Conservation (phyloP, 2,113 vertebrate species). For the Larimichthys polyactis region DNA sequence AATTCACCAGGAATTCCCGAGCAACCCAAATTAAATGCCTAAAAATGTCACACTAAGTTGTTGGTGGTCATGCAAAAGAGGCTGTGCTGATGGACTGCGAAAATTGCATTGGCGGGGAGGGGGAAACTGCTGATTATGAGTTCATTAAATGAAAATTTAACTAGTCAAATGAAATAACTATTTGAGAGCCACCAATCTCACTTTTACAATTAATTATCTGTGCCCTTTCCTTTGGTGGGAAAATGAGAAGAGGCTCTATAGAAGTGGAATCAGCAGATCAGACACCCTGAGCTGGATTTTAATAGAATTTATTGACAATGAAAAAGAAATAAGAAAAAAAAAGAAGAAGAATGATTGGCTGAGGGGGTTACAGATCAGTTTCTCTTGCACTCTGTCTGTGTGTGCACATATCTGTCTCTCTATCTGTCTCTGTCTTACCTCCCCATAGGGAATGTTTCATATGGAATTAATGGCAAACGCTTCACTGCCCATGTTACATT, state of each 20-base stretch:
- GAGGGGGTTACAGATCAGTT: slow-evolving; percentile 19
- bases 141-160: slow-evolving; percentile 39
- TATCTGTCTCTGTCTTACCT: slow-evolving; percentile 39
- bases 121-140: slow-evolving; percentile 25
- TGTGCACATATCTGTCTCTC: slow-evolving; percentile 1
- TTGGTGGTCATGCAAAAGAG: background rate
- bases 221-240: slow-evolving; percentile 24
- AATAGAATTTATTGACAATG: slow-evolving; percentile 42
- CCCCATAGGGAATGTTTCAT: slow-evolving; percentile 36
- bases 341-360: background rate
- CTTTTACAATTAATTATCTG: slow-evolving; percentile 30
- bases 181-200: slow-evolving; percentile 27
- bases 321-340: background rate
- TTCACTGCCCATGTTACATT: slow-evolving; percentile 30
- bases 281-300: slow-evolving; percentile 37
- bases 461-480: slow-evolving; percentile 41
- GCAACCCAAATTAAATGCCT: background rate
- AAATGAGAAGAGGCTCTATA: slow-evolving; percentile 2
- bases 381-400: background rate
- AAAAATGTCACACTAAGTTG: slow-evolving; percentile 1
- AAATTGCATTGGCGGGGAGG: slow-evolving; percentile 22
- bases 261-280: slow-evolving; percentile 32
- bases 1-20: background rate
- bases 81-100: slow-evolving; percentile 14
- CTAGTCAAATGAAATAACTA: slow-evolving; percentile 35